Percentiles rank a stretch among this genome's conserved stretches.
Evolutionary conservation across 2,797 vertebrate species (phyloP).

Genomic region (Momotus momota): DNA sequence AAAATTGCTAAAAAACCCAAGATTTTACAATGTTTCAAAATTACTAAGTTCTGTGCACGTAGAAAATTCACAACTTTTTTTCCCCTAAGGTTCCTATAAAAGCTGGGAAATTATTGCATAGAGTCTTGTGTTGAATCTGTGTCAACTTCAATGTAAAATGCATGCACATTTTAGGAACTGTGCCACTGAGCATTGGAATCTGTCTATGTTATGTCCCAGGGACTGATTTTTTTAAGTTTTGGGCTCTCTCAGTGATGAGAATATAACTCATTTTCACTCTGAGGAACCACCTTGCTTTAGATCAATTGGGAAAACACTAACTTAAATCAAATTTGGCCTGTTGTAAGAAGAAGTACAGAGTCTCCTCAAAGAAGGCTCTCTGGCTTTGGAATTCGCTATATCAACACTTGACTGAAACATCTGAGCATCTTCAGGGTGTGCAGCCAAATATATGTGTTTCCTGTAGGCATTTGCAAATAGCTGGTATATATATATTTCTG

Average conservation of each 20-base stretch:
- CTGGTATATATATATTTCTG: neutral
- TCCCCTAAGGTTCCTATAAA: neutral
- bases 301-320: neutral
- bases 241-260: neutral
- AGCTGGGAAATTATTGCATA: neutral
- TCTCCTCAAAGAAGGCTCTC: neutral
- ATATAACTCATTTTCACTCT: rapidly evolving
- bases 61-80: neutral
- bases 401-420: neutral
- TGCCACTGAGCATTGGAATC: neutral
- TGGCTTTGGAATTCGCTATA: neutral
- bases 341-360: neutral
- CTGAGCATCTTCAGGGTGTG: neutral
- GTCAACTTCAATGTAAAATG: neutral
- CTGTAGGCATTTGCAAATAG: neutral
- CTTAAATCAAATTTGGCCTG: rapidly evolving
- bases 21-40: neutral
- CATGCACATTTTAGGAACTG: neutral
- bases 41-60: neutral
- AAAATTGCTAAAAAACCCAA: neutral
- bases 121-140: neutral
- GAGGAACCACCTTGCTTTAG: neutral
- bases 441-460: neutral
- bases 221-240: neutral
- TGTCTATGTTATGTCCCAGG: neutral